Evolutionary conservation across 1,140 invertebrate species (phyloP).

Genomic region (Calephelis virginiensis): DNA sequence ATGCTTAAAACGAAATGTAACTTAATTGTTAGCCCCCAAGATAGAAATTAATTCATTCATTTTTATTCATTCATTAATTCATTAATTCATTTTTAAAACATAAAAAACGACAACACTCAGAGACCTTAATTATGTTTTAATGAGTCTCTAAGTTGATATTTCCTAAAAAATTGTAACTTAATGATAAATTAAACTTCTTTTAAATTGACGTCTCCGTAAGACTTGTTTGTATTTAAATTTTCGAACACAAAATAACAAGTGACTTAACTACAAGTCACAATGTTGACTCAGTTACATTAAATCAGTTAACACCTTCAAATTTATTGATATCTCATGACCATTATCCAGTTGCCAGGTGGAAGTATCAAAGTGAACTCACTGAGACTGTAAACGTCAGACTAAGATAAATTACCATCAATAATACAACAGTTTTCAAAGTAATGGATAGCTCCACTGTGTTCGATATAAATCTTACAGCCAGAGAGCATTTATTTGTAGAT

Average conservation of each 20-base stretch:
- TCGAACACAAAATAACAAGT: neutral
- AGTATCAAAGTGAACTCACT: neutral
- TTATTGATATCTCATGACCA: constrained; percentile 3
- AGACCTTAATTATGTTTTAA: no score
- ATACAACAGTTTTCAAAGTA: constrained; percentile 17
- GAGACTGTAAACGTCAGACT: constrained; percentile 13
- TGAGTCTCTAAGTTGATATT: no score
- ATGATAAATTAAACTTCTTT: no score
- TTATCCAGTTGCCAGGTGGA: constrained; percentile 14
- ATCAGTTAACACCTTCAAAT: constrained; percentile 2
- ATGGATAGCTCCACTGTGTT: constrained; percentile 12
- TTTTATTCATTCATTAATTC: no score
- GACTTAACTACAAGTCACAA: neutral
- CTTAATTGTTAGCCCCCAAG: no score
- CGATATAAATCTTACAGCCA: constrained; percentile 6
- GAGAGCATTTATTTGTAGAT: neutral
- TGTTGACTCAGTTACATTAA: constrained; percentile 3
- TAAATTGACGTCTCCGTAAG: no score
- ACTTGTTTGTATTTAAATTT: no score
- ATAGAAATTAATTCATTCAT: no score
- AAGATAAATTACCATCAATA: constrained; percentile 15
- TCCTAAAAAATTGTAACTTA: no score
- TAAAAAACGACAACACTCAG: no score
- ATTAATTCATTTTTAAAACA: no score
- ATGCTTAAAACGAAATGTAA: no score